Evolutionary conservation across 1,140 invertebrate species (phyloP), one percentile per base, ranked within the genome.

Genomic region (Drosophila novamexicana): DNA sequence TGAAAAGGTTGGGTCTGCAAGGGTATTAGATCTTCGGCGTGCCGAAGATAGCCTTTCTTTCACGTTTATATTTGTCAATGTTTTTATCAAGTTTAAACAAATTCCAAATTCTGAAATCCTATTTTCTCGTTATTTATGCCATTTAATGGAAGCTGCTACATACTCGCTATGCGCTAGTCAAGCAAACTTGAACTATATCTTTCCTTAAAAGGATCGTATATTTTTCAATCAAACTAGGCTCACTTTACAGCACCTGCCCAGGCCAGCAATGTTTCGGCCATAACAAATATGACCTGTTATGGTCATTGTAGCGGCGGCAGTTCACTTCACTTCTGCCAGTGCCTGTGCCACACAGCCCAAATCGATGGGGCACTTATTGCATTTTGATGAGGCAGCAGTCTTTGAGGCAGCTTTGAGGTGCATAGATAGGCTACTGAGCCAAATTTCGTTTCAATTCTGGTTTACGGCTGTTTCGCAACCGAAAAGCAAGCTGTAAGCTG

Each of bases 351-450:
- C 14, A 53, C 29, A 62, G 37, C 52, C 57, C 42, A 58, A 67
- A 42, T 44, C 56, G 65, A 70, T 66, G 42, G 44, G 53, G 50
- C 77, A 75, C 62, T 79, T 79, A 79, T 64, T 75, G 70, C 77
- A 70, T 77, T 77, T 59, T 63, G 62, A 67, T 73, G 45, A 45
- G 58, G 52, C 71, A 52, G 74, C 61, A 66, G 76, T 58, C 56
- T 73, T 59, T 73, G 64, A 68, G 56, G 22, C 18, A 42, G 56
- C 65, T n/a, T 22, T 14, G 56, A 52, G 65, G 16, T 52, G n/a
- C 37, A 58, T 9, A 37, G 32, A 56, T 22, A 32, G 40, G 32
- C 18, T 9, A 34, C 37, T 59, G 12, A 59, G 40, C 53, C 29
- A n/a, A 56, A 44, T 42, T 52, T 32, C 6, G 40, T 36, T n/a